Evolutionary conservation across 2,797 vertebrate species (phyloP), one percentile per base, ranked within the genome.

Genomic region (Sebastes steindachneri): DNA sequence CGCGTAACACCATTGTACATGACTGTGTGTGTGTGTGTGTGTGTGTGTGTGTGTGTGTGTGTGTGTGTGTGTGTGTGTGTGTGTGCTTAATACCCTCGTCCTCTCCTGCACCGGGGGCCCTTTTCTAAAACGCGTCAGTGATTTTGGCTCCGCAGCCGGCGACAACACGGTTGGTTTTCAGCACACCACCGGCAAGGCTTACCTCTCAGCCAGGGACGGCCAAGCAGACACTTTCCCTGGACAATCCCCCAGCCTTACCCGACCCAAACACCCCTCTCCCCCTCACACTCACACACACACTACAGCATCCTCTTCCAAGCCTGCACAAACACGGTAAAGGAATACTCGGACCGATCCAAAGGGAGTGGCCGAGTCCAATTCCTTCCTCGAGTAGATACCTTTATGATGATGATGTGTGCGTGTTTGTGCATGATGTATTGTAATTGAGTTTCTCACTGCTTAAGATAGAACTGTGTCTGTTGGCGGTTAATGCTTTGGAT

Each of bases 151-250:
- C 2, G 17, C 25, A 26, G 77, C 58, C 31, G 21, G 57, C 9
- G 81, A 90, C 90, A 89, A 83, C 87, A 73, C 70, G 80, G 81
- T 81, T 74, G 62, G 68, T 92, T 90, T 93, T 92, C 89, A 92
- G 86, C 88, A 88, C 84, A 88, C 71, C 84, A 85, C 77, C 86
- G 64, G 83, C 79, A 54, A 68, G 82, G 89, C 90, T 90, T 91
- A 90, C 85, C 88, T 87, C 89, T 90, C 85, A 90, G 84, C 87
- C 70, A 66, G 86, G 57, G 82, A 89, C 74, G 69, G 90, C 92
- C 88, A 93, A 90, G 88, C 90, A 92, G 93, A 91, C 92, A 80
- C 81, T 91, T 84, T 91, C 88, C 89, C 88, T 88, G 89, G 90
- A 93, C 83, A 79, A 80, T 82, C 87, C 76, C 53, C 72, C 68